Conservation (phyloP, 2,113 vertebrate species). For the Colaptes auratus region DNA sequence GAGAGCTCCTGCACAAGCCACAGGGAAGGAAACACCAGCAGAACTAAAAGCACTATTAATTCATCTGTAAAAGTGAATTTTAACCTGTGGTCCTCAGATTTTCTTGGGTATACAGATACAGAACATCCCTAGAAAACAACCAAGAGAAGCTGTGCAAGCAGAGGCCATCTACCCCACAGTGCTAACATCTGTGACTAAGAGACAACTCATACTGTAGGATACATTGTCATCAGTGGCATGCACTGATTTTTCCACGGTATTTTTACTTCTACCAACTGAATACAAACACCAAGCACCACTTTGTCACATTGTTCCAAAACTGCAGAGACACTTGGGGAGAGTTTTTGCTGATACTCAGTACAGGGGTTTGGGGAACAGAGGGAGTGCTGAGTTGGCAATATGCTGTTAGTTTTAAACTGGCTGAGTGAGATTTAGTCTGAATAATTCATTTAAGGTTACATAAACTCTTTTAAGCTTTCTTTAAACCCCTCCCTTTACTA, state of each 20-base stretch:
- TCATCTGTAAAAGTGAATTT: not conserved
- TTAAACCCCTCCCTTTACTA: not conserved
- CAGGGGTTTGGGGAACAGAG: not conserved
- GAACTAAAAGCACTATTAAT: not conserved
- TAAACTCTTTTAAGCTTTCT: not conserved
- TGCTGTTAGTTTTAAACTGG: not conserved
- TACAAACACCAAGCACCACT: not conserved
- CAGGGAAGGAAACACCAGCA: not conserved
- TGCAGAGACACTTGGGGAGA: fast-evolving
- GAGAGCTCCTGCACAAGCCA: not conserved
- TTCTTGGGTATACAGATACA: not conserved
- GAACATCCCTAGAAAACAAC: not conserved
- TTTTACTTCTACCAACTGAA: not conserved
- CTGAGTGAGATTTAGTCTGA: not conserved
- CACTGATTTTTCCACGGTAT: not conserved
- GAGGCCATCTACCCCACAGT: not conserved
- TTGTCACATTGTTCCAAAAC: not conserved
- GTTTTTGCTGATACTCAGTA: not conserved
- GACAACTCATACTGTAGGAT: not conserved
- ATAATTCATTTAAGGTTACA: not conserved
- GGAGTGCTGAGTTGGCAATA: not conserved
- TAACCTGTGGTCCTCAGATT: not conserved
- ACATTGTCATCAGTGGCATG: not conserved
- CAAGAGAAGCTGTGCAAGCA: not conserved
- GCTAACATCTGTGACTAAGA: not conserved